These are phyloP conservation scores for Pavo muticus DNA, from an alignment of 2,113 vertebrate species.

Conservation along the genomic window DNA sequence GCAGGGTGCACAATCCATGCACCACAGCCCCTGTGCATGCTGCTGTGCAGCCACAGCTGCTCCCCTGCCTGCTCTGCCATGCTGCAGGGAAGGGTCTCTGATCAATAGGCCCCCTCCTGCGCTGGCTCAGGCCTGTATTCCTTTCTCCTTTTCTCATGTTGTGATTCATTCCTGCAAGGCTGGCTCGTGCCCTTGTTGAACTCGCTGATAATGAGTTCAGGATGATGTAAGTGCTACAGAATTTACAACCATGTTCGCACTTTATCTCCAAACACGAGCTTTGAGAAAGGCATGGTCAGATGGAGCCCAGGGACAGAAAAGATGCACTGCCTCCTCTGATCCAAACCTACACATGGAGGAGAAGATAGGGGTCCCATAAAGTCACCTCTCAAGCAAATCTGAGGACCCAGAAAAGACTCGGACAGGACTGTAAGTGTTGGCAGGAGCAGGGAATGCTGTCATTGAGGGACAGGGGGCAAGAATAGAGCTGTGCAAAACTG, in stretches of 20 bases:
- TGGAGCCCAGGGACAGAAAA: not conserved
- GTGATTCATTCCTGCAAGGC: constrained; percentile 20
- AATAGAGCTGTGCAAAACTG: not conserved
- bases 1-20: fast-evolving
- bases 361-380: not conserved
- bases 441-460: not conserved
- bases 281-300: not conserved
- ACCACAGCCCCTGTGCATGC: not conserved
- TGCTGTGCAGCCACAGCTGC: not conserved
- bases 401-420: not conserved
- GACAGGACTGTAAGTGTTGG: not conserved
- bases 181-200: not conserved
- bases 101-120: not conserved
- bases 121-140: not conserved
- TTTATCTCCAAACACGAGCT: not conserved
- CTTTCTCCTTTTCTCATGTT: not conserved
- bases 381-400: not conserved
- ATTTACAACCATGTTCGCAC: not conserved
- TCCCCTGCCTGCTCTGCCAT: not conserved
- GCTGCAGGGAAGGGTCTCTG: not conserved
- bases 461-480: not conserved
- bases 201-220: not conserved
- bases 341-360: not conserved
- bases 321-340: not conserved
- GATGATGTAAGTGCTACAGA: not conserved